These are phyloP conservation scores for Spinus pinus DNA, from an alignment of 2,797 vertebrate species.

Conservation along the genomic window DNA sequence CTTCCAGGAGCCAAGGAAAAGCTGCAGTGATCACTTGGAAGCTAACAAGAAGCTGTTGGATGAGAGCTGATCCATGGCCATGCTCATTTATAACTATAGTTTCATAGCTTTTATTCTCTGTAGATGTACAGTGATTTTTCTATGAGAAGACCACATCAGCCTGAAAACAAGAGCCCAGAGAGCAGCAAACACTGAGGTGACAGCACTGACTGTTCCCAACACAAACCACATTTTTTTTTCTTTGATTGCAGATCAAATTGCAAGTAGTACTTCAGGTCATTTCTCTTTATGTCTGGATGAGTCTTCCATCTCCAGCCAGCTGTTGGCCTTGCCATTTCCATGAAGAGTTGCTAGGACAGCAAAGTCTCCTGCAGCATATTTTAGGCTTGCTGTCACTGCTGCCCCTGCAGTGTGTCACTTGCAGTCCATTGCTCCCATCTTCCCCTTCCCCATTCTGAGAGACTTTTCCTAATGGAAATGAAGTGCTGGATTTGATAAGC, in stretches of 20 bases:
- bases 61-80: not conserved
- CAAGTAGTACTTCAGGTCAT: not conserved
- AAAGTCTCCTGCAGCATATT: not conserved
- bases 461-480: not conserved
- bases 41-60: not conserved
- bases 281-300: not conserved
- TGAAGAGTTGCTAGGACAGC: not conserved
- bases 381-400: not conserved
- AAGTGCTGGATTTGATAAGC: not conserved
- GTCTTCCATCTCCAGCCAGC: not conserved
- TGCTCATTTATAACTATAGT: not conserved
- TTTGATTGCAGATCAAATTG: not conserved
- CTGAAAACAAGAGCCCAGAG: conserved; percentile 2
- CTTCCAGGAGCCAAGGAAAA: not conserved
- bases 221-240: not conserved
- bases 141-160: not conserved
- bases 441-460: not conserved
- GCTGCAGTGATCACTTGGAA: not conserved
- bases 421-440: not conserved
- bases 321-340: not conserved
- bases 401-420: conserved; percentile 10
- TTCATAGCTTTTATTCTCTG: not conserved
- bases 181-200: not conserved
- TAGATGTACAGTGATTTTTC: not conserved
- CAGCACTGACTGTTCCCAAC: not conserved